Percentiles rank a stretch among this genome's conserved stretches.
Evolutionary conservation across 1,140 invertebrate genomes (phyloP).

Genomic region (Zaprionus ghesquierei): DNA sequence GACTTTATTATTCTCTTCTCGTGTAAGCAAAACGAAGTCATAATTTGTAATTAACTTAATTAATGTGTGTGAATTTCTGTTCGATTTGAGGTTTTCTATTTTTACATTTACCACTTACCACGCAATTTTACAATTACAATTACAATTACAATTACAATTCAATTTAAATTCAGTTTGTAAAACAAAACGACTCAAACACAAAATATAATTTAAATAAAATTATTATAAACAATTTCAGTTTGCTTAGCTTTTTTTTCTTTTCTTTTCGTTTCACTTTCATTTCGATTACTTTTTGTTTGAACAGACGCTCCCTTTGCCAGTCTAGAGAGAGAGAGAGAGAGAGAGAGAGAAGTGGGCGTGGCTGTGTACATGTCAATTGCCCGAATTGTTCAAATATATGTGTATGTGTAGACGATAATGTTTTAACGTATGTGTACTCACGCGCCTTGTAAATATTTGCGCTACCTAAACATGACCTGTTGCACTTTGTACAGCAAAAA

Average conservation of each 20-base stretch:
- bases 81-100: slow-evolving; percentile 70
- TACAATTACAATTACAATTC: neutral
- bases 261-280: slow-evolving; percentile 13
- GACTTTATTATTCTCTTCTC: slow-evolving; percentile 60
- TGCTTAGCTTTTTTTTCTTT: slow-evolving; percentile 15
- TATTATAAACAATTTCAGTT: slow-evolving; percentile 54
- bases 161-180: slow-evolving; percentile 60
- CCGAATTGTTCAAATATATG: slow-evolving; percentile 35
- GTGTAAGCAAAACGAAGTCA: slow-evolving; percentile 79
- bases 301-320: neutral
- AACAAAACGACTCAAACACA: slow-evolving; percentile 69
- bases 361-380: slow-evolving; percentile 67
- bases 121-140: neutral
- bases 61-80: slow-evolving; percentile 56
- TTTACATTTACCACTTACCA: slow-evolving; percentile 47
- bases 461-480: slow-evolving; percentile 62
- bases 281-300: slow-evolving; percentile 29
- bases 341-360: slow-evolving; percentile 30
- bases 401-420: slow-evolving; percentile 6
- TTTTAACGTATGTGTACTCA: neutral
- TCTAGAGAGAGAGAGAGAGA: neutral
- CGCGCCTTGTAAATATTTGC: slow-evolving; percentile 70
- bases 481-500: slow-evolving; percentile 63
- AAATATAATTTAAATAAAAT: slow-evolving; percentile 81
- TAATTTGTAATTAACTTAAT: slow-evolving; percentile 77